phyloP scores from a whole-genome alignment of 2,888 invertebrate genomes.

The Chalcosyrphus nemorum region DNA sequence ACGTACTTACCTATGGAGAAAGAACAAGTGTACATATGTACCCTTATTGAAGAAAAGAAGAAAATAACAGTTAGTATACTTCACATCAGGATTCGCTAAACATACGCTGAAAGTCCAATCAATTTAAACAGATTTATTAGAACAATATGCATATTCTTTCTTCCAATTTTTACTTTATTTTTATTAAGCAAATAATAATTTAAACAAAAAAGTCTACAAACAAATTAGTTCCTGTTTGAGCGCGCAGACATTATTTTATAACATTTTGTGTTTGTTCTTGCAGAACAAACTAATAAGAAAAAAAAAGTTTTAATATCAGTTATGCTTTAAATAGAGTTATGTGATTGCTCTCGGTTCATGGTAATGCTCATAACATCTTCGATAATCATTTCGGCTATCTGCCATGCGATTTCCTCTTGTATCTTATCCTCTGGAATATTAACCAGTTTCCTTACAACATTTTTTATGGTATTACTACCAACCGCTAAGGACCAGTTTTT shows the following conservation, averaged over 20 bases:
- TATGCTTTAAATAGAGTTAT: slow-evolving; percentile 13
- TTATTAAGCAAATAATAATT: slow-evolving; percentile 33
- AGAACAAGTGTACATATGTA: no score
- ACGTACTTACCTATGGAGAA: no score
- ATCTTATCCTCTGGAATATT: slow-evolving; percentile 92
- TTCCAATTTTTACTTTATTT: slow-evolving; percentile 22
- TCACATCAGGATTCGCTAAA: no score
- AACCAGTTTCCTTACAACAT: slow-evolving; percentile 90
- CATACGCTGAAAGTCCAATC: no score
- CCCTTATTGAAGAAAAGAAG: no score
- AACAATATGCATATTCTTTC: no score
- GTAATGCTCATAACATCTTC: slow-evolving; percentile 96
- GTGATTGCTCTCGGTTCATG: slow-evolving; percentile 42
- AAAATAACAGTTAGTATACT: no score
- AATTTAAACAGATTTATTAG: no score
- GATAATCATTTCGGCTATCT: slow-evolving; percentile 98
- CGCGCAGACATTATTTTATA: neutral
- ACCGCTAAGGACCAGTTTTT: slow-evolving; percentile 79
- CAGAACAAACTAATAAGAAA: slow-evolving; percentile 8
- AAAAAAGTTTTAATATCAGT: no score
- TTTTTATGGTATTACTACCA: slow-evolving; percentile 81
- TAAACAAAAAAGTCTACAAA: neutral
- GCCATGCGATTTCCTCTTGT: slow-evolving; percentile 98
- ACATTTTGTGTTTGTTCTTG: neutral
- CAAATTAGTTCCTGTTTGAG: neutral